Conservation (phyloP, 2,888 invertebrate genomes). For the Trichogramma evanescens region DNA sequence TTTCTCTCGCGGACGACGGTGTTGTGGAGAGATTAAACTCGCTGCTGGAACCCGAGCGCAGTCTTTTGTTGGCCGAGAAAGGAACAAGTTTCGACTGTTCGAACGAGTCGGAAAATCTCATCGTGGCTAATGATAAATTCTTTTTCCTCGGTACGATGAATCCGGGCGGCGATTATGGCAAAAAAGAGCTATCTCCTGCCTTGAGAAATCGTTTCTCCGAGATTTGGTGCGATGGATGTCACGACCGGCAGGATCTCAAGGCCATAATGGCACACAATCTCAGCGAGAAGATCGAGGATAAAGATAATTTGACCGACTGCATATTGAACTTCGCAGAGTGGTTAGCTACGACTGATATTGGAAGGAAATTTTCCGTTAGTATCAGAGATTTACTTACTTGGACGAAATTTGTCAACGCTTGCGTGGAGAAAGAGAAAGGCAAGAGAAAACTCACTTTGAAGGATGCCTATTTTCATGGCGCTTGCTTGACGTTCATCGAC, state of each 20-base stretch:
- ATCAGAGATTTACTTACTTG: constrained; percentile 89
- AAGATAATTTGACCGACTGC: constrained; percentile 57
- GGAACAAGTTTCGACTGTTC: constrained; percentile 54
- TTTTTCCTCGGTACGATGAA: constrained; percentile 97
- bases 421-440: constrained; percentile 28
- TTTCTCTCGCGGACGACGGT: constrained; percentile 96
- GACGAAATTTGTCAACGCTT: constrained; percentile 80
- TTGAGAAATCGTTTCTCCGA: constrained; percentile 96
- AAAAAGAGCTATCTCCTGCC: constrained; percentile 97
- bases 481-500: constrained; percentile 84
- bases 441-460: constrained; percentile 36
- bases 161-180: constrained; percentile 98
- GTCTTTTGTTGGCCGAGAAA: constrained; percentile 85
- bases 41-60: constrained; percentile 86
- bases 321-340: constrained; percentile 77
- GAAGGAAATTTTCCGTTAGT: constrained; percentile 74
- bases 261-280: constrained; percentile 78
- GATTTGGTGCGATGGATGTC: constrained; percentile 89
- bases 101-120: constrained; percentile 49
- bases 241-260: constrained; percentile 65
- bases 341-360: constrained; percentile 65
- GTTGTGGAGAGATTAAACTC: constrained; percentile 96
- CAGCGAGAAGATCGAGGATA: constrained; percentile 51
- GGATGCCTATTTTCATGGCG: constrained; percentile 81
- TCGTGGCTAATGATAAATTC: constrained; percentile 67